phyloP scores from a whole-genome alignment of 92 coral and sea anemone genomes.

The Actinernus sp. region DNA sequence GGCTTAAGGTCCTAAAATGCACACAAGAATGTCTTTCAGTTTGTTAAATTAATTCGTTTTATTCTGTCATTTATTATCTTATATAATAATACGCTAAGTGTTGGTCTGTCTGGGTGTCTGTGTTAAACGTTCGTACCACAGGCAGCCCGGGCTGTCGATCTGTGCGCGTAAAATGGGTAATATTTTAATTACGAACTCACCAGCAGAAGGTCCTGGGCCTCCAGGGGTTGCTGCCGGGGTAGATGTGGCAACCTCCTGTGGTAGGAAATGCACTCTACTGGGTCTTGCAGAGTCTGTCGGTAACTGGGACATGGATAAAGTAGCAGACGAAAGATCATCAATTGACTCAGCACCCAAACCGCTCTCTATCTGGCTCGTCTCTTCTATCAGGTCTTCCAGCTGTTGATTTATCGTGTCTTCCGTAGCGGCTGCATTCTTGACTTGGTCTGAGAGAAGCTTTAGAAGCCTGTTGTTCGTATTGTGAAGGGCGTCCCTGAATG shows the following conservation, averaged over 20 bases:
- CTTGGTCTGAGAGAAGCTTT: conserved; percentile 85
- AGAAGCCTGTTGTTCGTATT: conserved; percentile 82
- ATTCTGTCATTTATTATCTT: no score
- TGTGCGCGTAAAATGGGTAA: not conserved
- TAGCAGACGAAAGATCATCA: conserved; percentile 72
- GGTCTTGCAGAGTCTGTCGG: conserved; percentile 75
- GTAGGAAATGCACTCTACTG: conserved; percentile 48
- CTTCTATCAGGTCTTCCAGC: conserved; percentile 89
- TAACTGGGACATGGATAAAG: conserved; percentile 62
- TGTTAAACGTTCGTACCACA: not conserved
- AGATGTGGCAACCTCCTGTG: conserved; percentile 77
- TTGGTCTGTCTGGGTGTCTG: no score
- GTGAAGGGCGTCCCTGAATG: conserved; percentile 76
- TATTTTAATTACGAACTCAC: conserved; percentile 18
- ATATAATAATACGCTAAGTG: no score
- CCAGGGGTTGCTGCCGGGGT: conserved; percentile 89
- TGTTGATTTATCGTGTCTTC: conserved; percentile 95
- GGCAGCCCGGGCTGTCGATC: no score
- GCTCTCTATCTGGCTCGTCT: conserved; percentile 86
- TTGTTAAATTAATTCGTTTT: no score
- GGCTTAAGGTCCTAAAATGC: no score
- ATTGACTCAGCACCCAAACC: conserved; percentile 61
- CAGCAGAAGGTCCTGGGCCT: conserved; percentile 44
- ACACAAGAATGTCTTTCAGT: no score
- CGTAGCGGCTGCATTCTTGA: conserved; percentile 81